Evolutionary conservation across 1,140 invertebrate species (phyloP).

Genomic region (Drosophila trapezifrons): DNA sequence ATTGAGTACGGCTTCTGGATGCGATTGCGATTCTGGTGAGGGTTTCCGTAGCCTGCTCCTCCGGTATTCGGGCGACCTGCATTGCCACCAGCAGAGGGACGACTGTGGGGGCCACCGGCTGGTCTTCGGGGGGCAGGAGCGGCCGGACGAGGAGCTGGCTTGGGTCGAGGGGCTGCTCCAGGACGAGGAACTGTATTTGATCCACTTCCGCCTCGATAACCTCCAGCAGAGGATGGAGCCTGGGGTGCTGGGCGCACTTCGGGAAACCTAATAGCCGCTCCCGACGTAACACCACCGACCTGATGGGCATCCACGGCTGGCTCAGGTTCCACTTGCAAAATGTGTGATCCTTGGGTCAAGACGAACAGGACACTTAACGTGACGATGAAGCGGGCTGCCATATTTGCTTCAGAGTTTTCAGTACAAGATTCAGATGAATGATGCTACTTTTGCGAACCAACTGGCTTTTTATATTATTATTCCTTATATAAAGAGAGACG

Average conservation of each 20-base stretch:
- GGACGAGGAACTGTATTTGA: background rate
- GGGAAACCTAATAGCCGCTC: slow-evolving; percentile 16
- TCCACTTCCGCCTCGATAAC: background rate
- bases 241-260: slow-evolving; percentile 1
- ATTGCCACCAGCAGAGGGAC: background rate
- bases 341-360: slow-evolving; percentile 1
- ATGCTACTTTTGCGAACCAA: background rate
- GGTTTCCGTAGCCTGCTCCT: slow-evolving; percentile 3
- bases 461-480: slow-evolving; percentile 12
- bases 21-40: slow-evolving; percentile 12
- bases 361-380: slow-evolving; percentile 1
- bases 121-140: background rate
- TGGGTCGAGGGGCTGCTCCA: background rate
- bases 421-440: background rate
- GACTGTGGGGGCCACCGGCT: background rate
- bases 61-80: background rate
- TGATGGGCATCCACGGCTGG: background rate
- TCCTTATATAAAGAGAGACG: too few species aligned
- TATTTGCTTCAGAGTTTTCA: background rate
- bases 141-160: background rate
- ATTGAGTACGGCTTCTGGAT: slow-evolving; percentile 6
- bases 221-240: background rate
- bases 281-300: background rate
- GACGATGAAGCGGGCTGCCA: background rate
- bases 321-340: background rate